Evolutionary conservation across 1,140 invertebrate species (phyloP).

Genomic region (Drosophila fuyamai): DNA sequence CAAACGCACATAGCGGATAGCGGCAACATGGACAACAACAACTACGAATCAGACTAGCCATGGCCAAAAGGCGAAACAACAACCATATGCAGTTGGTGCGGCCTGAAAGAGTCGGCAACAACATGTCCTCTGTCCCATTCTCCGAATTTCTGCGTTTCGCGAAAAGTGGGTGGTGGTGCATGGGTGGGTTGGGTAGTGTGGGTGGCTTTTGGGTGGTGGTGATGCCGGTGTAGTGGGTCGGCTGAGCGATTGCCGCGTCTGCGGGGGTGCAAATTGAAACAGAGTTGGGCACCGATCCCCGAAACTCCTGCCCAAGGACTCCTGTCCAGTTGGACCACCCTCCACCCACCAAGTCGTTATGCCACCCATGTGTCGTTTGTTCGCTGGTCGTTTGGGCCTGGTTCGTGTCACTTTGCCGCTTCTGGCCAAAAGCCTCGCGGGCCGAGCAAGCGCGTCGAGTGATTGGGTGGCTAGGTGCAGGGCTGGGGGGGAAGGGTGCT

Average conservation of each 20-base stretch:
- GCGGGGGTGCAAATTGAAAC: constrained; percentile 80
- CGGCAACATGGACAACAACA: constrained; percentile 43
- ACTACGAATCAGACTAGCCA: constrained; percentile 25
- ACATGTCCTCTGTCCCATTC: constrained; percentile 21
- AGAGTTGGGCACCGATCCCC: constrained; percentile 50
- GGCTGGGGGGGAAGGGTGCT: background rate
- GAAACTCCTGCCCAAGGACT: constrained; percentile 1
- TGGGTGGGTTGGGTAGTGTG: constrained; percentile 20
- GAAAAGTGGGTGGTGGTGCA: constrained; percentile 25
- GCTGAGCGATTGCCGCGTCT: constrained; percentile 66
- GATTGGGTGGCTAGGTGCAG: constrained; percentile 38
- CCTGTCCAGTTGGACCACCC: constrained; percentile 1
- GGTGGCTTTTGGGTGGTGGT: constrained; percentile 4
- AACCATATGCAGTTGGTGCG: constrained; percentile 30
- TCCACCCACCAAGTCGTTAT: constrained; percentile 16
- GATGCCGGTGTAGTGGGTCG: constrained; percentile 15
- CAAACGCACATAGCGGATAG: constrained; percentile 52
- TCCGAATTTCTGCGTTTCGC: constrained; percentile 61
- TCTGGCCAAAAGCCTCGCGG: constrained; percentile 65
- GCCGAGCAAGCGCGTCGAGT: constrained; percentile 73
- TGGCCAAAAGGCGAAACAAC: constrained; percentile 45
- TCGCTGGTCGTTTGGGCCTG: constrained; percentile 44
- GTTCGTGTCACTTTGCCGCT: constrained; percentile 72
- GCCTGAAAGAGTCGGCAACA: constrained; percentile 27
- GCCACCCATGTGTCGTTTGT: constrained; percentile 50